Evolutionary conservation across 2,113 vertebrate species (phyloP), one percentile per base, ranked within the genome.

Genomic region (Narcine bancroftii): DNA sequence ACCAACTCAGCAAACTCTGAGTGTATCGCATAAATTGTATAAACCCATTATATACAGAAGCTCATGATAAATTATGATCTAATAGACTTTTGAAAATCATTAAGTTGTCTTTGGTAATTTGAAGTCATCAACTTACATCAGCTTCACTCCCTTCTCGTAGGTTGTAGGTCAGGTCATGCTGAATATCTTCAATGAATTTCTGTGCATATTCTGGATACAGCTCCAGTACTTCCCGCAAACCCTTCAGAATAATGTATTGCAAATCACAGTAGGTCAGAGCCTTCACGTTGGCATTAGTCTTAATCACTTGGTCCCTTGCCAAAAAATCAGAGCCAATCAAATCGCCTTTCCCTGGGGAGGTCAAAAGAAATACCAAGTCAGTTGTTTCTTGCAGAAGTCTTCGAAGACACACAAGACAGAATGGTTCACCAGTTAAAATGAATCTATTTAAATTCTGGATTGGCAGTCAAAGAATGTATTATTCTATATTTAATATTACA

Each of bases 121-220:
- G 36, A 45, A 42, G 87, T 19, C 42, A 69, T 91, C 24, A 69
- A 96, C 96, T 96, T 92, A 97, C 96, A 0, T 97, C 96, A 0
- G 94, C 92, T 0, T 95, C 94, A 87, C 96, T 96, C 53, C 96
- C 96, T 92, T 97, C 96, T 15, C 96, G 93, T 93, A 97, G 95
- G 92, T 97, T 97, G 95, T 97, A 97, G 47, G 96, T 97, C 93
- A 97, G 96, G 95, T 97, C 96, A n/a, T 97, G 96, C 92, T 97
- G 96, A 29, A 97, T 97, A 93, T 97, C 96, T 2, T 95, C 95
- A 95, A 97, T 93, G 93, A 97, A 97, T 95, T 97, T 96, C 93
- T 96, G 96, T 42, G 96, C 95, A 89, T 97, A 97, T 93, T 97
- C 96, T 0, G 96, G 96, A 93, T 97, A 97, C 36, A 97, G 96